phyloP scores from a whole-genome alignment of 2,888 invertebrate species.

The Hemistola chrysoprasaria region DNA sequence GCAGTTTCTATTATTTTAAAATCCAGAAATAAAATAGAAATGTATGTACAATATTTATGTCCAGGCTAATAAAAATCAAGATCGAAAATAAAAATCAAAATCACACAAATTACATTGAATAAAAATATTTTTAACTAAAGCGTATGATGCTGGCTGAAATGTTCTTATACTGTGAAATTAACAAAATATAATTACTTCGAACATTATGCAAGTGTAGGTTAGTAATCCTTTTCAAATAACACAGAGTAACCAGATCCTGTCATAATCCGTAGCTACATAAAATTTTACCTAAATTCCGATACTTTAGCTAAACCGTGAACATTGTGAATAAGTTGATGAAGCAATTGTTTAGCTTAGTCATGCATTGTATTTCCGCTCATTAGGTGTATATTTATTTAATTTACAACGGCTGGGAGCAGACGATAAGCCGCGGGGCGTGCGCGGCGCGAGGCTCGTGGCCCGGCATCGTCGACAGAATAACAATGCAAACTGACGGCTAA shows the following conservation, averaged over 20 bases:
- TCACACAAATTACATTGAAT: no score
- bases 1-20: conserved; percentile 52
- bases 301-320: conserved; percentile 30
- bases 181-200: no score
- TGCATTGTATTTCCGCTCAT: conserved; percentile 80
- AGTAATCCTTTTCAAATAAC: conserved; percentile 4
- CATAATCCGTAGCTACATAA: conserved; percentile 12
- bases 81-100: no score
- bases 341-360: conserved; percentile 76
- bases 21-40: no score
- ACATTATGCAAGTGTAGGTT: conserved; percentile 12
- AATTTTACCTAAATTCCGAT: conserved; percentile 19
- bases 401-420: conserved; percentile 76
- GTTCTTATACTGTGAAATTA: no score
- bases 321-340: conserved; percentile 58
- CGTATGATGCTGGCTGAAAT: no score
- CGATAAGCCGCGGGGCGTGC: conserved; percentile 78
- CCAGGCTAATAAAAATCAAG: no score
- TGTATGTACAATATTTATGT: no score
- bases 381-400: conserved; percentile 82
- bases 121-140: no score
- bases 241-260: background rate
- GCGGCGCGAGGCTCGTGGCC: conserved; percentile 57
- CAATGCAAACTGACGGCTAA: conserved; percentile 69
- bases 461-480: conserved; percentile 74